A percentile compares a stretch with the other conserved stretches of the same genome.
Conservation (phyloP, 2,888 invertebrate species). For the Seira ritae region DNA sequence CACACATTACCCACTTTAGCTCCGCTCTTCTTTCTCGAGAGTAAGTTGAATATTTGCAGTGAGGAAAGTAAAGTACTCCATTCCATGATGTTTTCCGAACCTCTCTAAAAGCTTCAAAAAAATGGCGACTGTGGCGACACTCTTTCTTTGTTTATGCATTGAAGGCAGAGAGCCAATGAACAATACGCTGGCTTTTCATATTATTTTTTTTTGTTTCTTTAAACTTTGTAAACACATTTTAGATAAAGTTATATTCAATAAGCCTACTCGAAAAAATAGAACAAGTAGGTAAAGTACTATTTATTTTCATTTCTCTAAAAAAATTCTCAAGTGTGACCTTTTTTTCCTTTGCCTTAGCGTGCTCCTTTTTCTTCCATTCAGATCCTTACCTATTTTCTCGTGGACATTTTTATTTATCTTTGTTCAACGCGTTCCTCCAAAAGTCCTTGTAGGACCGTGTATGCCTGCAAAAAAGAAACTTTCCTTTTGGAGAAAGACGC, state of each 20-base stretch:
- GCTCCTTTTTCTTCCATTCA: slow-evolving; percentile 19
- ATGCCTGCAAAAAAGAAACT: slow-evolving; percentile 10
- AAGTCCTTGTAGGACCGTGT: background rate
- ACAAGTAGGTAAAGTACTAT: background rate
- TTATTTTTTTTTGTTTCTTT: background rate
- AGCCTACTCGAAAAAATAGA: slow-evolving; percentile 24
- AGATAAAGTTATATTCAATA: slow-evolving; percentile 26
- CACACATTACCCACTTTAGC: no score
- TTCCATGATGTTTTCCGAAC: background rate
- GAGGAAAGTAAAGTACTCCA: background rate
- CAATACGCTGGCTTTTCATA: background rate
- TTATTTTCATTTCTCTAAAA: slow-evolving; percentile 7
- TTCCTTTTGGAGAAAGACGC: slow-evolving; percentile 13
- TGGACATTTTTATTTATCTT: slow-evolving; percentile 44
- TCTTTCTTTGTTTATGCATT: slow-evolving; percentile 2
- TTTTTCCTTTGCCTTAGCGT: slow-evolving; percentile 16
- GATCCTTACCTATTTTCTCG: slow-evolving; percentile 26
- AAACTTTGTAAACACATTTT: slow-evolving; percentile 1
- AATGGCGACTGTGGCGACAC: slow-evolving; percentile 9
- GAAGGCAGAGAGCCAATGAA: background rate
- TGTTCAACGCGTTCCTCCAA: background rate
- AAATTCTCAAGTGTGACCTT: slow-evolving; percentile 25
- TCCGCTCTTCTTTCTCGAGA: no score
- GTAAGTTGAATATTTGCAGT: no score
- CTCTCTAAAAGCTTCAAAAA: no score